These are phyloP conservation scores for Craniophora ligustri DNA, from an alignment of 2,888 invertebrate species.

Conservation along the genomic window DNA sequence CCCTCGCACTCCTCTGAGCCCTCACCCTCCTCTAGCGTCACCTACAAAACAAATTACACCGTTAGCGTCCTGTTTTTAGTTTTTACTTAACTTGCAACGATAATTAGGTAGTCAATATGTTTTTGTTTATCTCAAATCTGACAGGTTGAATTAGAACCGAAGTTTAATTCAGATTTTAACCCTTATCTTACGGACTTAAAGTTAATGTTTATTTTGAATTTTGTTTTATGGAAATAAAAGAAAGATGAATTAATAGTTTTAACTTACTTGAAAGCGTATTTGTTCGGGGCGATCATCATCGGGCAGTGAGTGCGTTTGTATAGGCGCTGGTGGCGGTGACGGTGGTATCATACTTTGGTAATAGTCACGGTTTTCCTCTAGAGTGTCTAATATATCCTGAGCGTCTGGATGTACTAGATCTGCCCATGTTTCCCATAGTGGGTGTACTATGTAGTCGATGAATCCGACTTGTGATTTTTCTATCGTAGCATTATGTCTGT, in stretches of 20 bases:
- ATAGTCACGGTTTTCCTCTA: slow-evolving; percentile 99
- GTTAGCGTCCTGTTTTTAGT: slow-evolving; percentile 10
- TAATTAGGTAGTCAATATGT: no score
- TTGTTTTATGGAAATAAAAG: not conserved
- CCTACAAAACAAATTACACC: slow-evolving; percentile 80
- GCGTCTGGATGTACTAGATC: slow-evolving; percentile 99
- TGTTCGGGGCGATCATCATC: slow-evolving; percentile 91
- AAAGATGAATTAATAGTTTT: not conserved
- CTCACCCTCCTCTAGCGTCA: slow-evolving; percentile 96
- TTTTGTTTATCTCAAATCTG: no score
- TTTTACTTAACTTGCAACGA: no score
- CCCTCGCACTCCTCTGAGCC: slow-evolving; percentile 90
- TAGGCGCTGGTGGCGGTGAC: slow-evolving; percentile 92
- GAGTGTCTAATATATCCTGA: slow-evolving; percentile 98
- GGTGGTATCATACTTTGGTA: slow-evolving; percentile 98
- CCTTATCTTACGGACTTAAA: no score
- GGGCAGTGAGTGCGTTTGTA: slow-evolving; percentile 85
- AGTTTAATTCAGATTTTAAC: no score
- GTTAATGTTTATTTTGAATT: not conserved
- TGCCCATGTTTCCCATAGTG: slow-evolving; percentile 99
- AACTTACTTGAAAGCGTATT: slow-evolving; percentile 92
- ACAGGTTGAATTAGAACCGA: no score
- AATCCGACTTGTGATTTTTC: slow-evolving; percentile 99
- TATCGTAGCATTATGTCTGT: slow-evolving; percentile 98
- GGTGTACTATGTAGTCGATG: slow-evolving; percentile 99